Base-by-base conservation (phyloP, 1,140 invertebrate species). In the Episyrphus balteatus region DNA sequence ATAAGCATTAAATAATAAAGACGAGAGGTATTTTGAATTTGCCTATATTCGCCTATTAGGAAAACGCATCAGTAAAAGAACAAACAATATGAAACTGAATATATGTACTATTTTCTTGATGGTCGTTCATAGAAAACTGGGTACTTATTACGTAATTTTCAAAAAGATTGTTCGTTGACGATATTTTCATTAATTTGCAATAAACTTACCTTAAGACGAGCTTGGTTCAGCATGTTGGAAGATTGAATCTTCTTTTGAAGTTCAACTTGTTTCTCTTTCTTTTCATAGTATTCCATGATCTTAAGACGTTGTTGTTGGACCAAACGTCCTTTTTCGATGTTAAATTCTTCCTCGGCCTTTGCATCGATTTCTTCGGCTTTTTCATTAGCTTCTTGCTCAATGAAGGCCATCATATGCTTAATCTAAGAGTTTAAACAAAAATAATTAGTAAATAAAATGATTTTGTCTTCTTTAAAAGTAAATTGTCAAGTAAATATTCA, bases 381-480 rank as follows among this genome's bases (percentile, higher is more conserved):
- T 79, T 99, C 96, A 82, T 97, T 98, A 70, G 96, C 96, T 73
- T 99, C 96, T 80, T 99, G 95, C 75, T 99, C 95, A 74, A 99
- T 99, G 80, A 99, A 99, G 73, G 94, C 95, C 91, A 99, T 98
- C 96, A 99, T 99, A 72, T 99, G 96, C 75, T 97, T 94, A 71
- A 98, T 97, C 93, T 98, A 68, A 46, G 72, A 26, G 8, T 26
- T 26, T 26, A 26, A 26, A 73, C 50, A 44, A 42, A 18, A 14
- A n/a, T 17, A 17, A 11, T 37, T 55, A 49, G 49, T 30, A 42
- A 52, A 19, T 55, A 49, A 56, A 52, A 52, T 14, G 46, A 53
- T 38, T 30, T 26, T 42, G 1, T 32, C 12, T 17, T 34, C n/a
- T n/a, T 42, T 15, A 15, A 14, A 13, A 36, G 6, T 30, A 14